Conservation (phyloP, 2,888 invertebrate genomes). For the Ommatoiulus sabulosus region DNA sequence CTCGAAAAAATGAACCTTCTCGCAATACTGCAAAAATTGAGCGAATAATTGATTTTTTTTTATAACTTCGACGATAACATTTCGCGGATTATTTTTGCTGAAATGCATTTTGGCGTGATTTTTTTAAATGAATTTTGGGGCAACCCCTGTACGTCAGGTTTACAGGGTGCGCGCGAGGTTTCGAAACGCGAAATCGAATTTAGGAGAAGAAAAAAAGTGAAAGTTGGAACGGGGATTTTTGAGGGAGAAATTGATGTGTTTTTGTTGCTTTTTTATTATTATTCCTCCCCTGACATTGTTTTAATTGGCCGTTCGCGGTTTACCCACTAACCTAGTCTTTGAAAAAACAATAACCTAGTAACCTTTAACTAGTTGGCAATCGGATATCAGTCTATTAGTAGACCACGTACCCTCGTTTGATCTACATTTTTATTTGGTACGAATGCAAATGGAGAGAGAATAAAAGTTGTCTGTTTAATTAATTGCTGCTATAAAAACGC, state of each 20-base stretch:
- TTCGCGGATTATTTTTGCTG: too few species aligned
- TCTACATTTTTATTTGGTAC: constrained; percentile 28
- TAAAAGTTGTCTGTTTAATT: neutral
- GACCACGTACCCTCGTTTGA: constrained; percentile 25
- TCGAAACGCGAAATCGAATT: neutral
- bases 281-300: constrained; percentile 17
- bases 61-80: too few species aligned
- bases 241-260: neutral
- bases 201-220: neutral
- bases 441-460: neutral
- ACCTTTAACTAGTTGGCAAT: constrained; percentile 20
- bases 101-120: neutral
- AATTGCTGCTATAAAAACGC: neutral
- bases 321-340: constrained; percentile 28
- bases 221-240: neutral
- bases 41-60: too few species aligned
- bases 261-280: constrained; percentile 6
- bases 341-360: constrained; percentile 20
- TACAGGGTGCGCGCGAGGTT: neutral
- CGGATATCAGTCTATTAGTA: constrained; percentile 34
- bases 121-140: neutral
- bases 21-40: too few species aligned
- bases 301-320: constrained; percentile 27
- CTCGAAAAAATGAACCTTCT: too few species aligned
- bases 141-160: neutral